These are phyloP conservation scores for Lithophane semibrunnea DNA, from an alignment of 2,888 invertebrate genomes.

Conservation along the genomic window DNA sequence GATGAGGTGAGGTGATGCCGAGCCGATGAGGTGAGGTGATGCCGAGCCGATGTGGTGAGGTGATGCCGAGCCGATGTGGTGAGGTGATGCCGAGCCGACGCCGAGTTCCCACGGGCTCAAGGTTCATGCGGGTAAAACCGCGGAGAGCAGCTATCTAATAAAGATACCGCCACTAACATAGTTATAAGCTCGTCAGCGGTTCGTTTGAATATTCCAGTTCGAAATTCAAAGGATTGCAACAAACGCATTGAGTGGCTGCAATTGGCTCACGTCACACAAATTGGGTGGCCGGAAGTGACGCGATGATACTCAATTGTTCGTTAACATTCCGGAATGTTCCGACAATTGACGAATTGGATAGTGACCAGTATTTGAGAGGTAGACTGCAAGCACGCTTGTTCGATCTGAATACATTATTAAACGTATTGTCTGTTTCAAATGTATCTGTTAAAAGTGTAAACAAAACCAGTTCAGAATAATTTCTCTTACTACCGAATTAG, in stretches of 20 bases:
- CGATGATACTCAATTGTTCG: constrained; percentile 9
- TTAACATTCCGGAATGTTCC: constrained; percentile 13
- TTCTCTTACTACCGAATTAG: not conserved
- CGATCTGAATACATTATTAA: not conserved
- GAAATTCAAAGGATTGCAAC: constrained; percentile 24
- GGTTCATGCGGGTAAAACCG: too few relatives aligned
- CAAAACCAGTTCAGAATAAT: not conserved
- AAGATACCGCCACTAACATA: too few relatives aligned
- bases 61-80: too few relatives aligned
- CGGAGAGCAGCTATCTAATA: not conserved
- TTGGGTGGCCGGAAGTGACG: constrained; percentile 9
- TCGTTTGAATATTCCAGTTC: not conserved
- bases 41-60: too few relatives aligned
- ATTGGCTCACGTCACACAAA: not conserved
- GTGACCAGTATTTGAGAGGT: not conserved
- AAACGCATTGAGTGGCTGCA: not conserved
- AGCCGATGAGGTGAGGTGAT: too few relatives aligned
- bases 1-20: too few relatives aligned
- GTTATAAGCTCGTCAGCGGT: not conserved
- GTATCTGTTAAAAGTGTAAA: not conserved
- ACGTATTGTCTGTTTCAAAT: not conserved
- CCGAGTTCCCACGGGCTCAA: too few relatives aligned
- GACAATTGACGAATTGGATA: not conserved
- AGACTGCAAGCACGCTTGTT: not conserved
- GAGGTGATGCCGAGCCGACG: too few relatives aligned